Evolutionary conservation across 2,888 invertebrate genomes (phyloP), one percentile per base, ranked within the genome.

Genomic region (Copidosoma aretas): DNA sequence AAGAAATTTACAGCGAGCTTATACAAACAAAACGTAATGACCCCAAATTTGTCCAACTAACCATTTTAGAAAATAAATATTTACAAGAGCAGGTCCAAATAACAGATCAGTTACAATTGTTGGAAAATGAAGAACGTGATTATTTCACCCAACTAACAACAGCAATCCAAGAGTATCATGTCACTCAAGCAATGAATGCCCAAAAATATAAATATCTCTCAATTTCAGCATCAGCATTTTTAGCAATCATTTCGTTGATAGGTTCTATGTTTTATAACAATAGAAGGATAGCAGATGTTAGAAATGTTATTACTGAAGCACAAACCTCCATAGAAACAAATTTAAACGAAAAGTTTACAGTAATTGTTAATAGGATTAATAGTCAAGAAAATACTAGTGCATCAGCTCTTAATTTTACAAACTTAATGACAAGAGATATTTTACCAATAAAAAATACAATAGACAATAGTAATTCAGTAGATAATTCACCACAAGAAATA

Each of bases 131-230:
- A 51, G 83, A 83, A 57, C 75, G 78, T 10, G 81, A 83, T 71
- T 73, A 80, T 56, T 83, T 83, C 61, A 80, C 80, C 0, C 75
- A 79, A 25, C 72, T 83, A 52, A 77, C 82, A 5, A 83, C 82
- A 14, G 81, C 81, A 12, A 82, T 82, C 8, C 83, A 83, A 67
- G 83, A 83, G 49, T 83, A 83, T 71, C 83, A 83, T 39, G 82
- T 82, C 60, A 77, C 76, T 25, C 83, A 83, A 72, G 75, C 77
- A 12, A 76, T 81, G 71, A 80, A 80, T 70, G 79, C 81, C 4
- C 80, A 81, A 63, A 82, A 81, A 61, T 81, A 79, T 57, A 83
- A 82, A 62, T 83, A 83, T 70, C 39, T 83, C 32, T 83, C 83
- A 1, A 79, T 83, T 51, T 41, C 82, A 14, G 80, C 80, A 2